phyloP scores from a whole-genome alignment of 2,888 invertebrate species.

The Darwinula stevensoni region DNA sequence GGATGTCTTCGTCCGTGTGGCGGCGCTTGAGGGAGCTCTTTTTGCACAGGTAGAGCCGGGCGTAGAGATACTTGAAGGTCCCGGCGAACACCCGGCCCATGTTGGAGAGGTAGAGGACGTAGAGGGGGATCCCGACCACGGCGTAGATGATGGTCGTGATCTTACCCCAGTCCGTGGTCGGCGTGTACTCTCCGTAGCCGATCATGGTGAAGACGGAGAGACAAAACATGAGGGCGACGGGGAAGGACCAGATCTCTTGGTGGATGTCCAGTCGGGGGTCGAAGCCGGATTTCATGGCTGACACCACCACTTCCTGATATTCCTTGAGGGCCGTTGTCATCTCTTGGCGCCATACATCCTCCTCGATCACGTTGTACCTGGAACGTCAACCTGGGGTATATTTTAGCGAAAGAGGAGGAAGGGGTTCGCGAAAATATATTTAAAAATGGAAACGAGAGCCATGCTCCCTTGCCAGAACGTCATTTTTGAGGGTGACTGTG shows the following conservation, averaged over 20 bases:
- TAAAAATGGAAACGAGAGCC: too few relatives aligned
- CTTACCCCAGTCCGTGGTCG: slow-evolving; percentile 51
- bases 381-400: too few relatives aligned
- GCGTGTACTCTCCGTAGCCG: slow-evolving; percentile 61
- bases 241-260: slow-evolving; percentile 50
- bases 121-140: slow-evolving; percentile 56
- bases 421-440: too few relatives aligned
- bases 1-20: background rate
- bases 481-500: too few relatives aligned
- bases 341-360: too few relatives aligned
- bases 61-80: slow-evolving; percentile 47
- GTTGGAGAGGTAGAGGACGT: slow-evolving; percentile 57
- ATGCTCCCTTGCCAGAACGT: too few relatives aligned
- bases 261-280: slow-evolving; percentile 13
- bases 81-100: slow-evolving; percentile 62
- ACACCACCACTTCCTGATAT: too few relatives aligned
- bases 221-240: slow-evolving; percentile 62
- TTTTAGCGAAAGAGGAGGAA: too few relatives aligned
- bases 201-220: slow-evolving; percentile 72
- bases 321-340: too few relatives aligned
- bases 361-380: too few relatives aligned
- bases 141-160: slow-evolving; percentile 56
- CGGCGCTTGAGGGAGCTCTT: too few relatives aligned
- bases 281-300: background rate
- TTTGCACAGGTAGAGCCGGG: slow-evolving; percentile 33